Evolutionary conservation across 2,113 vertebrate species (phyloP), one percentile per base, ranked within the genome.

Genomic region (Loxodonta africana): DNA sequence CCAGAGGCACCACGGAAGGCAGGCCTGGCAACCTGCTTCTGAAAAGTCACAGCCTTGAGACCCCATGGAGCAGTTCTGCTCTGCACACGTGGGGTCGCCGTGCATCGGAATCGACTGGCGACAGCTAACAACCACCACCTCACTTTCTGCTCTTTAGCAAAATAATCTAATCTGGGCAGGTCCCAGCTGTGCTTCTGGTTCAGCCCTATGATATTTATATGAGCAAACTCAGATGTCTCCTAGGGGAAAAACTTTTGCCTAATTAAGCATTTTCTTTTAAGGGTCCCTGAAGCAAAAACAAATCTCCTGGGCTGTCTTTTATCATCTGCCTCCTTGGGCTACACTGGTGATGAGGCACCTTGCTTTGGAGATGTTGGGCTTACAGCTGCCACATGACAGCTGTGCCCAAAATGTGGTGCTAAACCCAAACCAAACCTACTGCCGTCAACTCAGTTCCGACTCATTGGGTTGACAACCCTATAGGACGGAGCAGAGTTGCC

Each of bases 191-290:
- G 28, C 25, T 85, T 73, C 4, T 71, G 74, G 62, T 67, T 92
- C 25, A 63, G 30, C 25, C 51, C 53, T 67, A n/a, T 44, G 18
- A 44, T 62, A 63, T 33, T 91, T 63, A 86, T 53, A 76, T n/a
- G 63, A 84, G 83, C 30, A 51, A 82, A 37, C 37, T 96, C 88
- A 90, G 8, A n/a, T 81, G 11, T 77, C 82, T 85, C 90, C 71
- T 25, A 57, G 62, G 93, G 76, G 73, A 83, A 28, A 83, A 60
- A 8, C 44, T 73, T 88, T 83, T 25, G 65, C 46, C 74, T 74
- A n/a, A 18, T 65, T 48, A 69, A 14, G 69, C 76, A 51, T 62
- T 67, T 69, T n/a, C 51, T 44, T 94, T 28, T 65, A 63, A 62
- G 84, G 51, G 80, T 71, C 83, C n/a, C 48, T 81, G 20, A 26